Evolutionary conservation across 2,113 vertebrate genomes (phyloP), one percentile per base, ranked within the genome.

Genomic region (Donacobius atricapilla): DNA sequence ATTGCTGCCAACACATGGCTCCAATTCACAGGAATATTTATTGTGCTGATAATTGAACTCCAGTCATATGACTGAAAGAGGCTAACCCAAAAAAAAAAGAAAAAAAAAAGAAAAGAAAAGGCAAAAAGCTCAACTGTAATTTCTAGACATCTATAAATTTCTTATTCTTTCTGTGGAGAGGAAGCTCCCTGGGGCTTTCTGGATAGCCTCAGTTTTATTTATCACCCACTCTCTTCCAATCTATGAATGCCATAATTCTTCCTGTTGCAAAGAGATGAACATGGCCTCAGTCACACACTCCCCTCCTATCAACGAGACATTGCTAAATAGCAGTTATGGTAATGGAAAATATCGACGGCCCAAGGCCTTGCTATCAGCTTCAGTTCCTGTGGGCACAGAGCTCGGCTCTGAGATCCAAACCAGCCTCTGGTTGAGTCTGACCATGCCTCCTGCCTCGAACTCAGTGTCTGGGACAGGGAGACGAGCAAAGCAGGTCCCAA

Each of bases 141-240:
- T 98, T 98, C 97, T 97, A 96, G 93, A 97, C 96, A 96, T 97
- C 96, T 93, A 98, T 98, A 98, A 98, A 98, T 98, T 97, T 98
- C 95, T 93, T 89, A 92, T 96, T 97, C 96, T 97, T 97, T 93
- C 87, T 91, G 93, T 86, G 81, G 89, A 97, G 90, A 97, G 40
- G 90, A 97, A 98, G 95, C 94, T 97, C 97, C 96, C 96, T 95
- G 87, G 96, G 96, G 96, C 94, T 96, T 95, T 94, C 87, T 94
- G 93, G 97, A 95, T 94, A 95, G 93, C 96, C 94, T 97, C 94
- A 91, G 82, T 96, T 95, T 96, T 95, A 96, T 97, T 97, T 97
- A 97, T 96, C 94, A 96, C 89, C 90, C 95, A 95, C 94, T 96
- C 95, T 96, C 87, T 87, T 96, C 95, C 93, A 97, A 91, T 94